Percentiles rank a stretch among this genome's conserved stretches.
Conservation (phyloP, 2,888 invertebrate species). For the Acleris cristana region DNA sequence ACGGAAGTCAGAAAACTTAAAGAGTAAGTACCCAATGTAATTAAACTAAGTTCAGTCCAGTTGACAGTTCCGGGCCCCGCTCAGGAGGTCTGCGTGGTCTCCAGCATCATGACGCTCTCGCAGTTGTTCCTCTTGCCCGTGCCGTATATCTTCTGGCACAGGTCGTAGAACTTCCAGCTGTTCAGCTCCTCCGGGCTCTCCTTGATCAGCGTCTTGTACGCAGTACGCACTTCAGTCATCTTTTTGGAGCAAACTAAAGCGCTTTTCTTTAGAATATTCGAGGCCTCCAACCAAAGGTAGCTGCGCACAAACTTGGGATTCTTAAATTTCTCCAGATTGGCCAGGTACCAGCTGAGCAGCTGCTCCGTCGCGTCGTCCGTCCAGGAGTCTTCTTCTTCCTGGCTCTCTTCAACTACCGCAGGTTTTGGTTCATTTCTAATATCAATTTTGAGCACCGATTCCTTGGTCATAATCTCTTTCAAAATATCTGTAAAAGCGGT, state of each 20-base stretch:
- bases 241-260: conserved; percentile 72
- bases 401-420: conserved; percentile 41
- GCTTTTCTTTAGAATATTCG: conserved; percentile 63
- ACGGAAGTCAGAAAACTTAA: neutral
- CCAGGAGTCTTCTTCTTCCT: conserved; percentile 56
- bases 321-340: conserved; percentile 75
- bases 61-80: neutral
- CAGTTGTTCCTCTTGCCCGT: conserved; percentile 63
- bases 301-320: conserved; percentile 71
- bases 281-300: conserved; percentile 72
- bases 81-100: conserved; percentile 23
- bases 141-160: conserved; percentile 77
- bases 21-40: neutral
- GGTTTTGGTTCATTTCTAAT: conserved; percentile 52
- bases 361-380: conserved; percentile 64
- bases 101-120: conserved; percentile 30
- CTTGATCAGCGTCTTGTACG: conserved; percentile 69
- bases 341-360: conserved; percentile 69
- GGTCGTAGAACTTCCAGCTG: conserved; percentile 65
- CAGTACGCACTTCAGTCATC: conserved; percentile 71
- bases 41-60: neutral
- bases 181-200: conserved; percentile 58
- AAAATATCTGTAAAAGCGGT: conserved; percentile 51
- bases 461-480: conserved; percentile 60
- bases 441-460: conserved; percentile 53